Conservation (phyloP, 1,140 invertebrate genomes). For the Chrysopa pallens region DNA sequence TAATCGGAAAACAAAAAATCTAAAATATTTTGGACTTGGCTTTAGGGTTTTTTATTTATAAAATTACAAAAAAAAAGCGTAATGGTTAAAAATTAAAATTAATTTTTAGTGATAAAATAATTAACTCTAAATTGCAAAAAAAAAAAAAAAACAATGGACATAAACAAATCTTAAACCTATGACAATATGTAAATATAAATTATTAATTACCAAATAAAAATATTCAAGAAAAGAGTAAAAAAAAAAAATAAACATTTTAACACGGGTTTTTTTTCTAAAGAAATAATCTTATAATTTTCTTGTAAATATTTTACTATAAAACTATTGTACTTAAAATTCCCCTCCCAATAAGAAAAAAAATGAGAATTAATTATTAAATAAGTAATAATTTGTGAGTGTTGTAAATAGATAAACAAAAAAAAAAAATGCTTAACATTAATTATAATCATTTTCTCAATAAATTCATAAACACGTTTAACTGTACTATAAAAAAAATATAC, state of each 20-base stretch:
- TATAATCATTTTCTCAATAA: no score
- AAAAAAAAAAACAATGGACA: not conserved
- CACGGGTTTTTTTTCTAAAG: not conserved
- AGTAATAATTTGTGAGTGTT: no score
- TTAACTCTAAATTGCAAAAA: not conserved
- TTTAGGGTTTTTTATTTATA: not conserved
- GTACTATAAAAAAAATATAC: no score
- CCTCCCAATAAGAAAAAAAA: no score
- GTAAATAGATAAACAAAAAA: no score
- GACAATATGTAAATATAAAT: conserved; percentile 24
- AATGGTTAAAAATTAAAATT: not conserved
- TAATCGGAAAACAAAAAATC: not conserved
- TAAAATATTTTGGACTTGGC: not conserved
- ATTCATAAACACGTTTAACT: no score
- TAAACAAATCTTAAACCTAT: conserved; percentile 10
- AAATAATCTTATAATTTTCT: not conserved
- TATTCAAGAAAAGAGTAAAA: not conserved
- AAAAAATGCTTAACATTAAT: no score
- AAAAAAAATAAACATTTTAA: not conserved
- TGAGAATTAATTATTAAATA: no score
- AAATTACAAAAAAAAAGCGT: not conserved
- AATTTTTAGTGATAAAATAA: not conserved
- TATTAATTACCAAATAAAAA: not conserved
- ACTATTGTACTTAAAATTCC: no score
- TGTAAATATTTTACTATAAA: no score